Evolutionary conservation across 1,140 invertebrate genomes (phyloP).

Genomic region (Ips nitidus): DNA sequence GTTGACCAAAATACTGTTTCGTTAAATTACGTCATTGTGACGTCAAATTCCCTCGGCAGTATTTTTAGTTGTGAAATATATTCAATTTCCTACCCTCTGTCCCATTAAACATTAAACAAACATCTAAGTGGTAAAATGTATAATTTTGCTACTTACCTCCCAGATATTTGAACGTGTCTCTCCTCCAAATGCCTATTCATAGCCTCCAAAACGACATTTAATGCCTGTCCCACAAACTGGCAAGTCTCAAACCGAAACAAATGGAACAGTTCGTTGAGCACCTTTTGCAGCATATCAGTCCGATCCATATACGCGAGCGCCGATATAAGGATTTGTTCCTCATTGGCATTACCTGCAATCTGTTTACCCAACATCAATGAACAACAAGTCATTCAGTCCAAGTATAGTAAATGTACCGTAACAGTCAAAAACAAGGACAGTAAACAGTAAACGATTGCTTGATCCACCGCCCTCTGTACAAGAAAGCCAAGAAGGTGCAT

Average conservation of each 20-base stretch:
- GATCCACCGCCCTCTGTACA: too few relatives aligned
- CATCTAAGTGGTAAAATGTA: too few relatives aligned
- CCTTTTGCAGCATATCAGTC: slow-evolving; percentile 75
- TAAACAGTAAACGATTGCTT: too few relatives aligned
- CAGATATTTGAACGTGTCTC: slow-evolving; percentile 90
- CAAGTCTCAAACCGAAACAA: slow-evolving; percentile 81
- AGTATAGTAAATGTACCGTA: background rate
- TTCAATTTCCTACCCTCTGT: too few relatives aligned
- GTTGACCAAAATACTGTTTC: too few relatives aligned
- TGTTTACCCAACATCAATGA: slow-evolving; percentile 46
- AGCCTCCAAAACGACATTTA: slow-evolving; percentile 77
- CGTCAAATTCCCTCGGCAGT: too few relatives aligned
- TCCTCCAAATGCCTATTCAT: slow-evolving; percentile 83
- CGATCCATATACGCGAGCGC: slow-evolving; percentile 76
- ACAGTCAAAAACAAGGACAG: background rate
- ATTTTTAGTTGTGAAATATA: too few relatives aligned
- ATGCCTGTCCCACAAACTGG: slow-evolving; percentile 67
- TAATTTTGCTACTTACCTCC: slow-evolving; percentile 62
- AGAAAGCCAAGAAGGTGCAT: too few relatives aligned
- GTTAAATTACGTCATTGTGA: too few relatives aligned
- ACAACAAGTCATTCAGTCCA: background rate
- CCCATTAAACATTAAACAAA: too few relatives aligned
- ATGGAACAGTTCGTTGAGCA: slow-evolving; percentile 91
- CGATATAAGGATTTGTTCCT: slow-evolving; percentile 86
- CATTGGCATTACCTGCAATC: slow-evolving; percentile 89